Evolutionary conservation across 2,888 invertebrate genomes (phyloP).

Genomic region (Rhimphoctona megacephalus): DNA sequence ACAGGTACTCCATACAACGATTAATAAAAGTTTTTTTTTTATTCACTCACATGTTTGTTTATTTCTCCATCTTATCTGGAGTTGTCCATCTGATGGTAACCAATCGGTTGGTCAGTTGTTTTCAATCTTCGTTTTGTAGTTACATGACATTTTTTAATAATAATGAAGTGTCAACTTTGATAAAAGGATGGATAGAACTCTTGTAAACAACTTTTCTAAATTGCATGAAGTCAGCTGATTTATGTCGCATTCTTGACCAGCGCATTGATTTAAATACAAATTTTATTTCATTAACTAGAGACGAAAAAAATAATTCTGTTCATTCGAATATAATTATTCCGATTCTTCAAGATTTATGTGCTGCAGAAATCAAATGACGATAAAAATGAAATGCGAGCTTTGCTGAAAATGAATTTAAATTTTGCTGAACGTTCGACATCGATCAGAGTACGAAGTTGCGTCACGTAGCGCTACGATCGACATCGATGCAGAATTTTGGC

Average conservation of each 20-base stretch:
- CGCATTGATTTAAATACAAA: not conserved
- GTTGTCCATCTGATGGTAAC: not conserved
- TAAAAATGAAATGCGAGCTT: not conserved
- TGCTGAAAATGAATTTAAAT: not conserved
- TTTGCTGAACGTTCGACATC: not conserved
- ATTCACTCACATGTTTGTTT: not conserved
- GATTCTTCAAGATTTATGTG: not conserved
- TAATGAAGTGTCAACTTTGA: not conserved
- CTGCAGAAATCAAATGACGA: not conserved
- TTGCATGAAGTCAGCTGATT: not conserved
- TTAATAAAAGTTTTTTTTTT: not conserved
- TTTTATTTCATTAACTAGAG: not conserved
- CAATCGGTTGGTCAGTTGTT: not conserved
- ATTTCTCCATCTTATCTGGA: not conserved
- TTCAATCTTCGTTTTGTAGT: not conserved
- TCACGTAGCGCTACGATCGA: constrained; percentile 3
- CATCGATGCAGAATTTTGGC: not conserved
- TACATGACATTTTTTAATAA: too few species aligned
- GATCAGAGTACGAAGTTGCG: not conserved
- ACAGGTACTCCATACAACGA: not conserved
- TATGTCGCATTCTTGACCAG: not conserved
- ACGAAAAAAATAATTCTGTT: not conserved
- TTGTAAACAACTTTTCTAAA: not conserved
- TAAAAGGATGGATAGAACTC: not conserved
- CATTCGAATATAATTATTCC: not conserved